A percentile compares a stretch with the other conserved stretches of the same genome.
phyloP scores from a whole-genome alignment of 1,140 invertebrate genomes.

The Lepidostoma basale region DNA sequence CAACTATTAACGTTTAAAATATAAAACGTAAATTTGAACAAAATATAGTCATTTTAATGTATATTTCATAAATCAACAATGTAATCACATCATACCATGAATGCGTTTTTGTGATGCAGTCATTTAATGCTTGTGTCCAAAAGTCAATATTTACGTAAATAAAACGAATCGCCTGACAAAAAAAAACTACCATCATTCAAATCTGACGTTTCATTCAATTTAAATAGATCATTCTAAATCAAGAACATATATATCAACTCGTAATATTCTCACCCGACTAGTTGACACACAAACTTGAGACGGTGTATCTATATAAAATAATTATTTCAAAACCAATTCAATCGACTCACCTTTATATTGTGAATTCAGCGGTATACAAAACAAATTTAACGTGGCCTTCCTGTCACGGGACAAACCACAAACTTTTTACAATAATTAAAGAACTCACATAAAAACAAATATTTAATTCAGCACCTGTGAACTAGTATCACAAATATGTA shows the following conservation, averaged over 20 bases:
- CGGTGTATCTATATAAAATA: not conserved
- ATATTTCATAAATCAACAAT: no score
- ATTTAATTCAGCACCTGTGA: not conserved
- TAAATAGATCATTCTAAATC: not conserved
- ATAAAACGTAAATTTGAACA: no score
- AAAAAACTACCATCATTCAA: slow-evolving; percentile 5
- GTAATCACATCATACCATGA: no score
- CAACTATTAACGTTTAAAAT: no score
- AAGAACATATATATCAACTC: no score
- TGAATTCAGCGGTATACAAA: slow-evolving; percentile 1
- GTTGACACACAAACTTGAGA: slow-evolving; percentile 8
- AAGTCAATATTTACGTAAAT: not conserved
- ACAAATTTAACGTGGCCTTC: not conserved
- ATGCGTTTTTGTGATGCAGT: no score
- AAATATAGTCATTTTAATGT: no score
- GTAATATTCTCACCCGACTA: no score
- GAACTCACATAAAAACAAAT: slow-evolving; percentile 8
- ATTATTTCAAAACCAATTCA: not conserved
- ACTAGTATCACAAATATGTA: not conserved
- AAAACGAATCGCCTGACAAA: not conserved
- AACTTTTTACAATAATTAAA: slow-evolving; percentile 21
- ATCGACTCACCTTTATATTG: slow-evolving; percentile 18
- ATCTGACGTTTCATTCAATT: not conserved
- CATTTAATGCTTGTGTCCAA: no score
- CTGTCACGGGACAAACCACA: slow-evolving; percentile 15